phyloP scores from a whole-genome alignment of 2,888 invertebrate species.

The Gandaritis pyraliata region DNA sequence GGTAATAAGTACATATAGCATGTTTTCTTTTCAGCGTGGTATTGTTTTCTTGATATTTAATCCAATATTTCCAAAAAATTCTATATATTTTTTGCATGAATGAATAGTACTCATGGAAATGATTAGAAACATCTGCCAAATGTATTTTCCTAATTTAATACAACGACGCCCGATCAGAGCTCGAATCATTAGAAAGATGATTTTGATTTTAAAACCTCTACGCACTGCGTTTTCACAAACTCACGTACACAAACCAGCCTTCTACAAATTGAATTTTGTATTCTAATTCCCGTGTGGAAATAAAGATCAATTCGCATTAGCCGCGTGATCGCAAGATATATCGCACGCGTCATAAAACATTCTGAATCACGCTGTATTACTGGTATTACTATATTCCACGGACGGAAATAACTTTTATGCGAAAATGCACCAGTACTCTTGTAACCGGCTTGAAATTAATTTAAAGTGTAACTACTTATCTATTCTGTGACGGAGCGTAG shows the following conservation, averaged over 20 bases:
- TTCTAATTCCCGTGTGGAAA: constrained; percentile 41
- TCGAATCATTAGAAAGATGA: too few relatives aligned
- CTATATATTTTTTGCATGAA: too few relatives aligned
- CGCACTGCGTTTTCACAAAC: too few relatives aligned
- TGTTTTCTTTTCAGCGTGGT: too few relatives aligned
- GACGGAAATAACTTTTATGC: constrained; percentile 38
- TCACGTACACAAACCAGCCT: constrained; percentile 3
- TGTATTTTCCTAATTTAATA: too few relatives aligned
- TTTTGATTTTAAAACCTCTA: too few relatives aligned
- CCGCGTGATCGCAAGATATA: constrained; percentile 47
- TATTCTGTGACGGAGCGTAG: neutral
- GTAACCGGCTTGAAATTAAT: constrained; percentile 15
- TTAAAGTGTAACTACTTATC: neutral
- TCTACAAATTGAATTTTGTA: constrained; percentile 27
- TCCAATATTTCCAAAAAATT: too few relatives aligned
- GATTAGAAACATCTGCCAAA: too few relatives aligned
- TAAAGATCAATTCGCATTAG: constrained; percentile 47
- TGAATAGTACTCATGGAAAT: too few relatives aligned
- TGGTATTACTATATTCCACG: constrained; percentile 41
- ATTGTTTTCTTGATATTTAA: too few relatives aligned
- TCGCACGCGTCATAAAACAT: constrained; percentile 35
- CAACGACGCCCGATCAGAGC: too few relatives aligned
- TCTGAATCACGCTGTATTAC: constrained; percentile 47
- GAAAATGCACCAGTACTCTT: constrained; percentile 29
- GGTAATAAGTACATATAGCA: too few relatives aligned